phyloP scores from a whole-genome alignment of 2,888 invertebrate genomes.

The Oscheius onirici region DNA sequence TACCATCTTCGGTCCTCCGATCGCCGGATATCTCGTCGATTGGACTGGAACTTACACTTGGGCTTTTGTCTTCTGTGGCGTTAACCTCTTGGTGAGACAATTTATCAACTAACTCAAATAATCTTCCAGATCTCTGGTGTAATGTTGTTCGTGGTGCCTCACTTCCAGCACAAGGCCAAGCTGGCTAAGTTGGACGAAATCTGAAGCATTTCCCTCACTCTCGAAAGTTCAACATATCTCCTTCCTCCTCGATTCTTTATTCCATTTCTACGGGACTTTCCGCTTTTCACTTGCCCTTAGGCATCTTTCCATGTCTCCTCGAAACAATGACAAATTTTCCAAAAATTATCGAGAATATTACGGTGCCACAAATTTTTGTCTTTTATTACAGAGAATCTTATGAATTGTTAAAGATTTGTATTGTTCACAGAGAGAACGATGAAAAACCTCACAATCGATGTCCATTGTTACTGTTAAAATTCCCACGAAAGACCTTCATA shows the following conservation, averaged over 20 bases:
- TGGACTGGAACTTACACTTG: slow-evolving; percentile 82
- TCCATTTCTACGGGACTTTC: slow-evolving; percentile 12
- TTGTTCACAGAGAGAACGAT: no score
- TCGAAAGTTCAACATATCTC: background rate
- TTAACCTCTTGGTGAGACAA: slow-evolving; percentile 63
- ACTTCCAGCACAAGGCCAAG: slow-evolving; percentile 43
- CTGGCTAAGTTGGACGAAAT: slow-evolving; percentile 2
- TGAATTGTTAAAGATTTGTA: no score
- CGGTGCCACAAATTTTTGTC: no score
- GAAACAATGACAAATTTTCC: no score
- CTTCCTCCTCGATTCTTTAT: background rate
- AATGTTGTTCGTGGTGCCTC: slow-evolving; percentile 68
- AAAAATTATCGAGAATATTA: no score
- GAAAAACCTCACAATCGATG: no score
- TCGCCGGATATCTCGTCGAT: slow-evolving; percentile 86
- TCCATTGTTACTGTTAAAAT: no score
- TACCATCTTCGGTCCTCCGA: slow-evolving; percentile 84
- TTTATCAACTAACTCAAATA: background rate
- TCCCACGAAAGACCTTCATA: no score
- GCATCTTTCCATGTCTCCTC: no score
- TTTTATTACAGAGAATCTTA: no score
- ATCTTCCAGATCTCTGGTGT: slow-evolving; percentile 50
- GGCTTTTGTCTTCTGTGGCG: slow-evolving; percentile 88
- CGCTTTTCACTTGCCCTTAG: background rate
- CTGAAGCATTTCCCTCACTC: background rate